Evolutionary conservation across 2,797 vertebrate genomes (phyloP).

Genomic region (Uromys caudimaculatus): DNA sequence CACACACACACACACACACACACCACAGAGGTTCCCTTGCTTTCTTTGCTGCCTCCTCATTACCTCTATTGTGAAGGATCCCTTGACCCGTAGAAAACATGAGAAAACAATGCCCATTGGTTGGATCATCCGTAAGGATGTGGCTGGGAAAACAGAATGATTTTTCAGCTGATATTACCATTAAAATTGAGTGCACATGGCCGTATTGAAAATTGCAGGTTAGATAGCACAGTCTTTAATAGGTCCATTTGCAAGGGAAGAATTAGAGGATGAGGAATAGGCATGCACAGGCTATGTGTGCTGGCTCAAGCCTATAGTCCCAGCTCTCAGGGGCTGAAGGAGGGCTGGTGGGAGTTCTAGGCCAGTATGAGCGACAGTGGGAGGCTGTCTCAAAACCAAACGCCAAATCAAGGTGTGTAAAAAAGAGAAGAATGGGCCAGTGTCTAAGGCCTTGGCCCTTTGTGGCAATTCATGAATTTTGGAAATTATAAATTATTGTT

Average conservation of each 20-base stretch:
- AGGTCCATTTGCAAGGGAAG: not conserved
- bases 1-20: not conserved
- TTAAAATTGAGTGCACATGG: conserved; percentile 10
- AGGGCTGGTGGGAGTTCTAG: not conserved
- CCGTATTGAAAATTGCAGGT: not conserved
- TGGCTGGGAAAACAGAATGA: not conserved
- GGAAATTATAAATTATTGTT: not conserved
- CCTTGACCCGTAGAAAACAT: not conserved
- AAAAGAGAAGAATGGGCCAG: not conserved
- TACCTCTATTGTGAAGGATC: not conserved
- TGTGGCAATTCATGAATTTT: not conserved
- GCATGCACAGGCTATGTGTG: not conserved
- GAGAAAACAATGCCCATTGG: not conserved
- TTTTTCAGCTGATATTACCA: not conserved
- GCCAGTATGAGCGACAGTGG: not conserved
- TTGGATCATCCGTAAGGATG: not conserved
- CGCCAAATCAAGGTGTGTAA: not conserved
- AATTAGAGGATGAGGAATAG: not conserved
- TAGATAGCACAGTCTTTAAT: not conserved
- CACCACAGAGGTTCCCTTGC: not conserved
- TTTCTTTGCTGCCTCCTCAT: not conserved
- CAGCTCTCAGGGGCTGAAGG: not conserved
- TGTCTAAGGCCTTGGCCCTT: not conserved
- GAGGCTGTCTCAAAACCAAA: not conserved
- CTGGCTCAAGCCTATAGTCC: not conserved